Conservation (phyloP, 1,140 invertebrate genomes). For the Tyrophagus putrescentiae region DNA sequence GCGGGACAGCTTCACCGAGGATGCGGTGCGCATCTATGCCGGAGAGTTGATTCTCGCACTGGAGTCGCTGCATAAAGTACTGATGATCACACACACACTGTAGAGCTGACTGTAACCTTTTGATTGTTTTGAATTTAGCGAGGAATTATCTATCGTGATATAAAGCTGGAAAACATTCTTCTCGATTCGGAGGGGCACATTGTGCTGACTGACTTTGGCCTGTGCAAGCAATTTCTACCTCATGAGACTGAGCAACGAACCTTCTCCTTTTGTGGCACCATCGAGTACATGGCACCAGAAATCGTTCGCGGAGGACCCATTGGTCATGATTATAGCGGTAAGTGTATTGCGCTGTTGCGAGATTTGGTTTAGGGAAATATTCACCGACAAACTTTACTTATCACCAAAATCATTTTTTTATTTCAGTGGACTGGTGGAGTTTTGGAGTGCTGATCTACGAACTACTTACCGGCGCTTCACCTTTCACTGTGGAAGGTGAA, state of each 20-base stretch:
- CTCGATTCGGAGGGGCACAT: constrained; percentile 66
- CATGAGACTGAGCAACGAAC: constrained; percentile 57
- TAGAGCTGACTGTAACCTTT: background rate
- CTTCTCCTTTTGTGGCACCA: constrained; percentile 93
- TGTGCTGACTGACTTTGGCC: constrained; percentile 75
- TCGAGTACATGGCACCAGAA: constrained; percentile 91
- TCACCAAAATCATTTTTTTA: constrained; percentile 19
- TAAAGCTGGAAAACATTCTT: constrained; percentile 83
- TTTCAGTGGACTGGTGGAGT: constrained; percentile 83
- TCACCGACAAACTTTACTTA: constrained; percentile 22
- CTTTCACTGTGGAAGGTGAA: constrained; percentile 88
- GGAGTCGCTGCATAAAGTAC: constrained; percentile 72
- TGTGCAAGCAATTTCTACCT: constrained; percentile 69
- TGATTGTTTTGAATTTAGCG: constrained; percentile 41
- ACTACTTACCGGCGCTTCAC: constrained; percentile 85
- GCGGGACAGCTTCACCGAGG: constrained; percentile 65
- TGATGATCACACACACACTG: background rate
- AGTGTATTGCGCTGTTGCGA: constrained; percentile 15
- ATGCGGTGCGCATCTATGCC: constrained; percentile 69
- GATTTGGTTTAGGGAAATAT: background rate
- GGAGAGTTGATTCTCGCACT: constrained; percentile 79
- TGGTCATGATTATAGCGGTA: constrained; percentile 75
- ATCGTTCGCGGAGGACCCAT: constrained; percentile 61
- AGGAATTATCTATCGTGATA: constrained; percentile 88
- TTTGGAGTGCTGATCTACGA: constrained; percentile 93